A percentile compares a stretch with the other conserved stretches of the same genome.
Evolutionary conservation across 2,797 vertebrate genomes (phyloP).

Genomic region (Selene dorsalis): DNA sequence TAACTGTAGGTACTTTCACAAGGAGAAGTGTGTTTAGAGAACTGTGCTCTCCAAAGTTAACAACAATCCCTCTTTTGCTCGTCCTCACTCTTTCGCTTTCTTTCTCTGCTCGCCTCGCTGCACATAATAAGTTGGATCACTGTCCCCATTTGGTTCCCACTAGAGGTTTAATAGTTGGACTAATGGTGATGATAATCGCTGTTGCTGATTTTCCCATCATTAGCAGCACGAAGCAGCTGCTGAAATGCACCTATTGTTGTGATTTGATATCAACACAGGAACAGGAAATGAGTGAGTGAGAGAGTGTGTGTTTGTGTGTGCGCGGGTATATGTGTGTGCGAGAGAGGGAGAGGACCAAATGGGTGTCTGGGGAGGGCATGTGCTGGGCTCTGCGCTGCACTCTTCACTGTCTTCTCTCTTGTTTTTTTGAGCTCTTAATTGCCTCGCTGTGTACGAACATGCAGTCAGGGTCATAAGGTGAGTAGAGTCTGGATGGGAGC

Average conservation of each 20-base stretch:
- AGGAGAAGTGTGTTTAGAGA: background rate
- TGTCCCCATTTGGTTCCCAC: constrained; percentile 69
- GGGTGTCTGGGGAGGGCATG: constrained; percentile 35
- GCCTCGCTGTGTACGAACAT: constrained; percentile 21
- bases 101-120: constrained; percentile 9
- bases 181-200: constrained; percentile 70
- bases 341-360: constrained; percentile 2
- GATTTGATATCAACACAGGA: constrained; percentile 75
- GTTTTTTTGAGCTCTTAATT: constrained; percentile 39
- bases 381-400: constrained; percentile 12
- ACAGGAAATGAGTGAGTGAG: constrained; percentile 68
- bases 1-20: background rate
- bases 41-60: background rate
- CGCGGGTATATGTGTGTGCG: background rate
- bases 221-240: constrained; percentile 66
- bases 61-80: background rate
- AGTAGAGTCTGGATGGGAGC: background rate
- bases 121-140: constrained; percentile 44
- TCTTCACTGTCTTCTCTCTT: constrained; percentile 53
- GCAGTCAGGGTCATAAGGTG: background rate
- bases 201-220: constrained; percentile 69
- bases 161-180: constrained; percentile 61
- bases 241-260: constrained; percentile 76
- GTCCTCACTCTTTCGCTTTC: constrained; percentile 6
- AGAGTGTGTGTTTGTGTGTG: constrained; percentile 8